Evolutionary conservation across 2,797 vertebrate genomes (phyloP).

Genomic region (Epinephelus malabaricus): DNA sequence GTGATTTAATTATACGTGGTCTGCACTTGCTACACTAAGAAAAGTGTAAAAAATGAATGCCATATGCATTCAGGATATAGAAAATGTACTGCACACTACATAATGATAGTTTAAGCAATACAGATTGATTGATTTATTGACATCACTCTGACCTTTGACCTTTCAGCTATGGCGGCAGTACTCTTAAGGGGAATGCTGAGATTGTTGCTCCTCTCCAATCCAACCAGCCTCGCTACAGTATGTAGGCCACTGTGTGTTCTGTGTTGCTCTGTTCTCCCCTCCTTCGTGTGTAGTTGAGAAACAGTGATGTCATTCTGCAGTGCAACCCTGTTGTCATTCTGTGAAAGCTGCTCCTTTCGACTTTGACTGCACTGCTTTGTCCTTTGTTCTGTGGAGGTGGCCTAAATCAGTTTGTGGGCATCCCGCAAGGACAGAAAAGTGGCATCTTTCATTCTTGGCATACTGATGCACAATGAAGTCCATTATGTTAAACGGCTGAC

Average conservation of each 20-base stretch:
- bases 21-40: not conserved
- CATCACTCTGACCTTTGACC: constrained; percentile 57
- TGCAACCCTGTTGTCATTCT: constrained; percentile 59
- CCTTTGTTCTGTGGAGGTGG: constrained; percentile 68
- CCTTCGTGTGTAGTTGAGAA: constrained; percentile 41
- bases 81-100: not conserved
- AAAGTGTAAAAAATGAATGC: not conserved
- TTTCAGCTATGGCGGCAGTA: constrained; percentile 11
- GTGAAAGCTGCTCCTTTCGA: constrained; percentile 59
- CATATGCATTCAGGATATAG: not conserved
- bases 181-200: constrained; percentile 30
- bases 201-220: constrained; percentile 38
- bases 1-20: not conserved
- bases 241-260: constrained; percentile 55
- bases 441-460: constrained; percentile 20
- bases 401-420: constrained; percentile 44
- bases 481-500: constrained; percentile 18
- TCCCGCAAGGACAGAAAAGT: constrained; percentile 34
- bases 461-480: constrained; percentile 22
- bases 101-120: not conserved
- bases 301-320: constrained; percentile 78
- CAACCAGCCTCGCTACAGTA: constrained; percentile 25
- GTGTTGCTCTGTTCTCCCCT: constrained; percentile 47
- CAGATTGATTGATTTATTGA: too few relatives aligned
- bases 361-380: constrained; percentile 68